Evolutionary conservation across 2,113 vertebrate species (phyloP).

Genomic region (Hydrochoerus hydrochaeris): DNA sequence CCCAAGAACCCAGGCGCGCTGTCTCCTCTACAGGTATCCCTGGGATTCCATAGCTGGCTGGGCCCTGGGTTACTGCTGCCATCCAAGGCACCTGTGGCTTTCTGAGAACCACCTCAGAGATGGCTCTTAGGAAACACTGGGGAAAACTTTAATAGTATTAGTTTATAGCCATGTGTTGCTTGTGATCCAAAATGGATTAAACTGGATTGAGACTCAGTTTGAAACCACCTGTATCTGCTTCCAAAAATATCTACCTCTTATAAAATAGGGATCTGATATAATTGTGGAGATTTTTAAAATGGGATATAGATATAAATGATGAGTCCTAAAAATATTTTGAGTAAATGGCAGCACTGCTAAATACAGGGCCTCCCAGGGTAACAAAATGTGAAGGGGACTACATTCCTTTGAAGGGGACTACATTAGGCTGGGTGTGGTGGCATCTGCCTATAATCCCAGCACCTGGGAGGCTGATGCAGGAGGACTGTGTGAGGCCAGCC

Average conservation of each 20-base stretch:
- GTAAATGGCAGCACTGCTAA: background rate
- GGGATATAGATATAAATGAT: background rate
- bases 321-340: background rate
- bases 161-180: background rate
- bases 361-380: background rate
- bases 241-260: constrained; percentile 35
- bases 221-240: constrained; percentile 26
- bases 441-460: background rate
- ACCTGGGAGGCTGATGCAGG: no score
- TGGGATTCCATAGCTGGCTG: no score
- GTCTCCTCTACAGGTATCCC: background rate
- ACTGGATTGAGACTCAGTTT: background rate
- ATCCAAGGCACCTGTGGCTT: background rate
- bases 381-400: background rate
- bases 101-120: background rate
- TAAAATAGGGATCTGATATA: background rate
- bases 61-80: background rate
- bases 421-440: background rate
- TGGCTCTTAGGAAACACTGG: background rate
- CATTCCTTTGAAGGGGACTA: background rate
- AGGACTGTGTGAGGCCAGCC: no score
- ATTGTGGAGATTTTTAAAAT: background rate
- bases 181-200: background rate
- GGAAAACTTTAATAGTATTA: background rate
- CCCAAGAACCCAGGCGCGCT: background rate